These are phyloP conservation scores for Leptoclinus maculatus DNA, from an alignment of 2,797 vertebrate species.

Conservation along the genomic window DNA sequence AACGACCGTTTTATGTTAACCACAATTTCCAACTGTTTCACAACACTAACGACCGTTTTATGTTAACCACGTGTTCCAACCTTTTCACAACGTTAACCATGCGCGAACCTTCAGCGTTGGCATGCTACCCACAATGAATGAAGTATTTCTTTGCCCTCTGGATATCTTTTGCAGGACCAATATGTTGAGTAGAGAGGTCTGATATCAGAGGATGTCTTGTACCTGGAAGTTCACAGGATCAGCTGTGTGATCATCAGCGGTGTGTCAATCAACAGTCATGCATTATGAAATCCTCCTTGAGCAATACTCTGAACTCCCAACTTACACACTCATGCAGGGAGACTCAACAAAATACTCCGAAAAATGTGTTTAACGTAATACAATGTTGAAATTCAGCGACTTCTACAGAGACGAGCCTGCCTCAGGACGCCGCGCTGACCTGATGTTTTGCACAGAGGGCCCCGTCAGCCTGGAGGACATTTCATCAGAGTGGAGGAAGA, in stretches of 20 bases:
- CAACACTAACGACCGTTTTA: no score
- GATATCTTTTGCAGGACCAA: not conserved
- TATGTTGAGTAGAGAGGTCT: not conserved
- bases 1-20: no score
- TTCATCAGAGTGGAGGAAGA: conserved; percentile 48
- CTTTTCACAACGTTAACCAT: no score
- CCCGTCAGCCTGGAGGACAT: conserved; percentile 44
- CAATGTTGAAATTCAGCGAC: conserved; percentile 23
- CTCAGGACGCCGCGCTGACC: conserved; percentile 19
- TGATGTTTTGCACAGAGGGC: conserved; percentile 43
- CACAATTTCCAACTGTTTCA: no score
- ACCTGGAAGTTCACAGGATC: not conserved
- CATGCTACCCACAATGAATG: no score
- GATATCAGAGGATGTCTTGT: not conserved
- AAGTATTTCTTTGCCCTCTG: not conserved
- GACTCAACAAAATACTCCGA: not conserved
- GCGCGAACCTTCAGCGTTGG: no score
- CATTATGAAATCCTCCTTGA: conserved; percentile 28
- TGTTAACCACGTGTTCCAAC: no score
- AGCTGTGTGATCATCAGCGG: not conserved
- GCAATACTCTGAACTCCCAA: conserved; percentile 36
- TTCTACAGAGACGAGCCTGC: conserved; percentile 4
- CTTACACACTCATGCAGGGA: not conserved
- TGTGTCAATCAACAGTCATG: conserved; percentile 30
- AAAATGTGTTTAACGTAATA: not conserved